These are phyloP conservation scores for Eidolon helvum DNA, from an alignment of 2,113 vertebrate genomes.

Conservation along the genomic window DNA sequence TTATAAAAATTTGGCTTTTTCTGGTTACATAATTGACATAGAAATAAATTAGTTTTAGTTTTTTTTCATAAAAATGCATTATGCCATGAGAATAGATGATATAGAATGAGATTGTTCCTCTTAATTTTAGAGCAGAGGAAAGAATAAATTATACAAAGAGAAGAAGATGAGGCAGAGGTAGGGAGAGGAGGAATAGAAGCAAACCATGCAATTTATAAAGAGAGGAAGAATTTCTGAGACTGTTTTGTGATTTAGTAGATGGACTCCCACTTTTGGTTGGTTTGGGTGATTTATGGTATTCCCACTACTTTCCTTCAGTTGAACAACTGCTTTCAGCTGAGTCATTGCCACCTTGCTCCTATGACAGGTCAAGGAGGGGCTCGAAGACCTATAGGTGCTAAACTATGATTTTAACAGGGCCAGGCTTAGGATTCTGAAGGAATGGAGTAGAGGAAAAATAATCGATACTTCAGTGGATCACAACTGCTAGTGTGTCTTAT, in stretches of 20 bases:
- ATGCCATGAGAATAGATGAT: neutral
- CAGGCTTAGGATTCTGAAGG: neutral
- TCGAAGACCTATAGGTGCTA: neutral
- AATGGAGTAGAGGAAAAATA: neutral
- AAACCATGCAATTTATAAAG: neutral
- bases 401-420: neutral
- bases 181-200: neutral
- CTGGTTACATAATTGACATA: neutral
- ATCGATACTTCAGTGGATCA: neutral
- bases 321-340: neutral
- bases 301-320: neutral
- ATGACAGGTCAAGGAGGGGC: neutral
- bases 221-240: neutral
- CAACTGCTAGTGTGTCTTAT: neutral
- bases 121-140: neutral
- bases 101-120: neutral
- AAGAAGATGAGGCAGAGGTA: neutral
- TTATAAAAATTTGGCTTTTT: neutral
- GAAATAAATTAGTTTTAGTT: neutral
- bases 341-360: neutral
- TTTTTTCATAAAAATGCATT: conserved; percentile 6
- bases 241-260: neutral
- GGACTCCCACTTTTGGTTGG: neutral
- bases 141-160: neutral
- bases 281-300: neutral